Base-by-base conservation (phyloP, 1,140 invertebrate genomes). In the Manduca sexta region DNA sequence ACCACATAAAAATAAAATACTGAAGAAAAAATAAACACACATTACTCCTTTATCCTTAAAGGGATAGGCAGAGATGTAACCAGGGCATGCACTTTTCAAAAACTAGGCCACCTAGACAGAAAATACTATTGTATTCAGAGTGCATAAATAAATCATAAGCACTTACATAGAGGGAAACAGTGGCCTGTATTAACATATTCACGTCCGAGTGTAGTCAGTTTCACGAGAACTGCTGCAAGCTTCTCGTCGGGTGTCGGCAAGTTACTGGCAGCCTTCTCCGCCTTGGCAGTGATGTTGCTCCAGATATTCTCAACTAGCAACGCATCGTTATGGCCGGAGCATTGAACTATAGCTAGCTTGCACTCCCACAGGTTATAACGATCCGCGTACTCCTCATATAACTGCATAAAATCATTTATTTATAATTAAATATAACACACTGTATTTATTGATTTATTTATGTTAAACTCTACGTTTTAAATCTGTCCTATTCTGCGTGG, bases 371-470 rank as follows among this genome's bases (percentile, higher is more conserved):
- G 84, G 52, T 92, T 89, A 69, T 93, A 92, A 2, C 92, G 92
- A 53, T 95, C 93, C 1, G 93, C 93, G 74, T 93, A 95, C 50
- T 94, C 91, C 76, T 94, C 92, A 63, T 94, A 98, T 2, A 98
- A 77, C 91, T 96, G 74, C 13, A 57, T 61, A 26, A 26, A 26
- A 26, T 26, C 8, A 26, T 26, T 26, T 0, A 26, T 26, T 1
- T 5, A 5, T 26, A 5, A 26, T 26, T 3, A 26, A 26, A 26
- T 26, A 8, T 3, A 0, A 26, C 4, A 5, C 4, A 2, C 1
- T 3, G 8, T 26, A 21, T 3, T 7, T 3, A 26, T 1, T 5
- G 8, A 26, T 26, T 7, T 5, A 26, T 26, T 26, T 5, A 5
- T 1, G 4, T 5, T 26, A 26, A 14, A n/a, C 11, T 8, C 15